Base-by-base conservation (phyloP, 2,797 vertebrate genomes). In the Acipenser ruthenus region DNA sequence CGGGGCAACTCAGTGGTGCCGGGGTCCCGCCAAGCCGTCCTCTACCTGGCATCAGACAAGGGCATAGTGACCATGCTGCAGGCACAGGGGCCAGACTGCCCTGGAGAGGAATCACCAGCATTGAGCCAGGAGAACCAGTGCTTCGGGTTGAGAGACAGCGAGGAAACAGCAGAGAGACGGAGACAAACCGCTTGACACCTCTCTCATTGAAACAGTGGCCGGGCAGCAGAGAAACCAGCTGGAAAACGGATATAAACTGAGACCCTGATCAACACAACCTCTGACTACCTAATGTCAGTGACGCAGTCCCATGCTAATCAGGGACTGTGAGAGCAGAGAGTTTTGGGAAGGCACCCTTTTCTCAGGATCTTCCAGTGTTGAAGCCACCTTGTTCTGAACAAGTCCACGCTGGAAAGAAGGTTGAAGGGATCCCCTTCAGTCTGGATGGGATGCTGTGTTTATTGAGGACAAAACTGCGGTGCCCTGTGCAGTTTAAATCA, bases 71-170 rank as follows among this genome's bases (percentile, higher is more conserved):
- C 55, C 55, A n/a, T n/a, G 10, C 11, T 12, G 55, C 12, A 6
- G 55, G 6, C 55, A 37, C 23, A 37, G 23, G 10, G 9, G 6
- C 10, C 55, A 10, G 9, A 2, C 6, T 6, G 6, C 55, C 12
- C 55, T 6, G 55, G 23, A 37, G 23, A 37, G 23, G 23, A 37
- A 37, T 37, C 60, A 59, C 65, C 58, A 59, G 65, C 55, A 66
- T 66, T 66, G 18, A 60, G 37, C 12, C n/a, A 10, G 12, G 50
- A 62, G 50, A 67, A 67, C 50, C 23, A 59, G 10, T 8, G 61
- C 56, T 23, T 50, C 49, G 49, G 47, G n/a, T 50, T 53, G 60
- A 66, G 15, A 6, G 4, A 9, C 18, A 18, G 56, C 37, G 48
- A 55, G 7, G 13, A 49, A 4, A 18, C 10, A 67, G 50, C 49